Evolutionary conservation across 2,797 vertebrate genomes (phyloP).

Genomic region (Mus caroli): DNA sequence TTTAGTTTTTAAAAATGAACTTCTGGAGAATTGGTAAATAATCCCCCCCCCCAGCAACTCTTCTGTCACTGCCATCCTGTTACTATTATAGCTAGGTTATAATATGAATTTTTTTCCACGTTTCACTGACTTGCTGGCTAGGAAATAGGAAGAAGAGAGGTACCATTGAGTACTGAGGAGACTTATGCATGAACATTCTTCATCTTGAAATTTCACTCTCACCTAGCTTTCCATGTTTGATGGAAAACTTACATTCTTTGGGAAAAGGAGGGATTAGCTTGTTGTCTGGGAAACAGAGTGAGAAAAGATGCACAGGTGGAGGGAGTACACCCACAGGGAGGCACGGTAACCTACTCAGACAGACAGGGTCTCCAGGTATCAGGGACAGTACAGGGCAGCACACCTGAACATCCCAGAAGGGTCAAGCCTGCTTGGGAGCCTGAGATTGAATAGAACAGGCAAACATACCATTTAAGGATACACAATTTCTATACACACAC

Average conservation of each 20-base stretch:
- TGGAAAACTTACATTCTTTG: background rate
- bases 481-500: too few species aligned
- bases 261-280: background rate
- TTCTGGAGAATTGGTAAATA: background rate
- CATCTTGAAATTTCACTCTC: background rate
- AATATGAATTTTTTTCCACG: constrained; percentile 10
- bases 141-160: background rate
- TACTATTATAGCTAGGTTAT: background rate
- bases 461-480: background rate
- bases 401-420: background rate
- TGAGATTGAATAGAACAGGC: background rate
- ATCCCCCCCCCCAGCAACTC: background rate
- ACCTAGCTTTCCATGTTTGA: background rate
- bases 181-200: background rate
- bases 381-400: background rate
- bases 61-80: background rate
- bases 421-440: background rate
- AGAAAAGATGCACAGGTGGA: background rate
- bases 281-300: background rate
- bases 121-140: background rate
- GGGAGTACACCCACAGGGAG: background rate
- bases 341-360: background rate
- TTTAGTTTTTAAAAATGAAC: background rate
- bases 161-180: accelerated
- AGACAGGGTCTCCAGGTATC: background rate